Percentiles rank a stretch among this genome's conserved stretches.
Evolutionary conservation across 2,888 invertebrate species (phyloP).

Genomic region (Drosophila parthenogenetica): DNA sequence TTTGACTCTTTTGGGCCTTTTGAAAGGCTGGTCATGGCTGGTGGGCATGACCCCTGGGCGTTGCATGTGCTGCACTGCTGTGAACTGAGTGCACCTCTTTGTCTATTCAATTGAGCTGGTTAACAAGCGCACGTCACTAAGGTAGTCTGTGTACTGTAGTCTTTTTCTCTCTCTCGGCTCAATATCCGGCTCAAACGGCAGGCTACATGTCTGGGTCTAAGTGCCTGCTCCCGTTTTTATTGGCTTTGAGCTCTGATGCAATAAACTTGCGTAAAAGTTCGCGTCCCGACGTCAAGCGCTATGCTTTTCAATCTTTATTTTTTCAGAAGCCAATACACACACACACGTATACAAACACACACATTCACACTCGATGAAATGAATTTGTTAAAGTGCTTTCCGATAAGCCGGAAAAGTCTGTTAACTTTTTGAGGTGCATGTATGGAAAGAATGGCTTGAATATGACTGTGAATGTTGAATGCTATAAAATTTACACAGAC

Average conservation of each 20-base stretch:
- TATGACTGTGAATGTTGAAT: too few relatives aligned
- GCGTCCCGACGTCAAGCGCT: conserved; percentile 53
- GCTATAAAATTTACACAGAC: not conserved
- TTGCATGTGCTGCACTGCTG: conserved; percentile 5
- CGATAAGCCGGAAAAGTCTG: not conserved
- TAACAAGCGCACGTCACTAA: conserved; percentile 35
- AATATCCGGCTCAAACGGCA: conserved; percentile 32
- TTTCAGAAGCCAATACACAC: not conserved
- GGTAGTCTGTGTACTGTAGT: not conserved
- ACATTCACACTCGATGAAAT: not conserved
- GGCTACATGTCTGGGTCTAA: conserved; percentile 34
- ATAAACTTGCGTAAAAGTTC: conserved; percentile 64
- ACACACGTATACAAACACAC: too few relatives aligned
- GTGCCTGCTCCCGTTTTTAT: conserved; percentile 61
- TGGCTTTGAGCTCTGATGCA: conserved; percentile 70
- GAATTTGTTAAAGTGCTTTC: conserved; percentile 9
- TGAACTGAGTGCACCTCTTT: conserved; percentile 47
- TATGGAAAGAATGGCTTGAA: not conserved
- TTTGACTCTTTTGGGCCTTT: conserved; percentile 13
- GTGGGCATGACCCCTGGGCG: conserved; percentile 12
- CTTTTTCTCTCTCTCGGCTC: conserved; percentile 23
- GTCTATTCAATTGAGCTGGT: conserved; percentile 74
- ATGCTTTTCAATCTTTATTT: conserved; percentile 13
- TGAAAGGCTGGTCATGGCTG: conserved; percentile 18
- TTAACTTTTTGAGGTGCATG: not conserved